These are phyloP conservation scores for Calephelis nemesis DNA, from an alignment of 1,140 invertebrate species.

Conservation along the genomic window DNA sequence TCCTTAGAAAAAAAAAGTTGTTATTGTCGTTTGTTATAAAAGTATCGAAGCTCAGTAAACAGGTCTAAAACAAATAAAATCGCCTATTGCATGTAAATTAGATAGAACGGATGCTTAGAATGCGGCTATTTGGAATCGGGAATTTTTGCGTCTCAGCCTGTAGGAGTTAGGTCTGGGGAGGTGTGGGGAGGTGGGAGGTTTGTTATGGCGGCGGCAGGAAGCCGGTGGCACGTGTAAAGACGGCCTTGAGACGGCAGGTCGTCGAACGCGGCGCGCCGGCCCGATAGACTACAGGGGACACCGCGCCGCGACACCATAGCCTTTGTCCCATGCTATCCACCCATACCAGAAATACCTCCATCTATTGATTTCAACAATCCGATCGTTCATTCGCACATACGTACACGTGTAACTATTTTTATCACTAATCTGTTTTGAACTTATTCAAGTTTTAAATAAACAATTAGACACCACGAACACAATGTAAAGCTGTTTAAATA, in stretches of 20 bases:
- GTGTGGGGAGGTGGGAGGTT: conserved; percentile 58
- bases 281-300: conserved; percentile 36
- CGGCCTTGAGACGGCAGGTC: conserved; percentile 75
- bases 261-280: conserved; percentile 61
- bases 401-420: conserved; percentile 11
- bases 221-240: conserved; percentile 72
- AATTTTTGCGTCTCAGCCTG: conserved; percentile 34
- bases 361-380: conserved; percentile 14
- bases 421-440: not conserved
- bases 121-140: conserved; percentile 38
- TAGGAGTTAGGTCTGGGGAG: conserved; percentile 26
- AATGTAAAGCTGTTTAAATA: no score
- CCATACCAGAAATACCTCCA: conserved; percentile 13
- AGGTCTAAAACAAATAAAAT: conserved; percentile 6
- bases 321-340: conserved; percentile 43
- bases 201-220: conserved; percentile 75
- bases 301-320: conserved; percentile 47
- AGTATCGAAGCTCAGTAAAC: not conserved
- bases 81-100: conserved; percentile 27
- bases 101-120: conserved; percentile 32
- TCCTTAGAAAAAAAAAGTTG: no score
- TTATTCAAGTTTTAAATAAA: conserved; percentile 10
- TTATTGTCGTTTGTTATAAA: no score
- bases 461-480: not conserved
- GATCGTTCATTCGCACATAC: conserved; percentile 1